phyloP scores from a whole-genome alignment of 2,888 invertebrate genomes.

The Drosophila eohydei region DNA sequence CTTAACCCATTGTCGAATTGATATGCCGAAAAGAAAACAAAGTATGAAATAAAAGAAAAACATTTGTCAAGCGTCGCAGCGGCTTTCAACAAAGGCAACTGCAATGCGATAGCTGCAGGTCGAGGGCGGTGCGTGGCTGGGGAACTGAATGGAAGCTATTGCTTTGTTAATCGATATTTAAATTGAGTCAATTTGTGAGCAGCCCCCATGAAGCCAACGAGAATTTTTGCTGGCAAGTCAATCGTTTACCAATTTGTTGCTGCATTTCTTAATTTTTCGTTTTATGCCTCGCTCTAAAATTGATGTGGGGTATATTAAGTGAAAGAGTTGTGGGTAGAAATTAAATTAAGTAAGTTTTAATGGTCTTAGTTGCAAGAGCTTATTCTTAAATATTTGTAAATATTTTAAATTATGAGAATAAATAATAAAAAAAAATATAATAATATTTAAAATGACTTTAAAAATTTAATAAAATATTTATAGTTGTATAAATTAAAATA shows the following conservation, averaged over 20 bases:
- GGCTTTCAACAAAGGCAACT: slow-evolving; percentile 35
- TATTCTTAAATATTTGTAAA: no score
- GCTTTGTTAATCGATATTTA: slow-evolving; percentile 66
- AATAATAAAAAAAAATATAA: no score
- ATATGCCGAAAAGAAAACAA: slow-evolving; percentile 4
- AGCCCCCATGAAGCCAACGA: slow-evolving; percentile 42
- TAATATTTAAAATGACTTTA: no score
- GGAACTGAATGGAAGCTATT: slow-evolving; percentile 1
- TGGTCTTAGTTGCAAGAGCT: no score
- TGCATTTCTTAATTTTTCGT: slow-evolving; percentile 1
- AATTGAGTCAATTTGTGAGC: slow-evolving; percentile 59
- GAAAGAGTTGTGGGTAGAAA: not conserved
- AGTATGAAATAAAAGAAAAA: slow-evolving; percentile 28
- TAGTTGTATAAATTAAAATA: no score
- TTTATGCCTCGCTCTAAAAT: no score
- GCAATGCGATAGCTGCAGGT: slow-evolving; percentile 7
- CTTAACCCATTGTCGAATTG: slow-evolving; percentile 28
- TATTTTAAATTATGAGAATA: no score
- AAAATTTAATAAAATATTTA: no score
- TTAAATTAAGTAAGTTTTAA: no score
- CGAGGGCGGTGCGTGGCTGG: not conserved
- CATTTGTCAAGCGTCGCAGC: slow-evolving; percentile 43
- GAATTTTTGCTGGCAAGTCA: slow-evolving; percentile 27
- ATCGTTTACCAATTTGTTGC: slow-evolving; percentile 35
- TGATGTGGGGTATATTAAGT: not conserved